phyloP scores from a whole-genome alignment of 2,797 vertebrate species.

The Coranthus polyacanthus region DNA sequence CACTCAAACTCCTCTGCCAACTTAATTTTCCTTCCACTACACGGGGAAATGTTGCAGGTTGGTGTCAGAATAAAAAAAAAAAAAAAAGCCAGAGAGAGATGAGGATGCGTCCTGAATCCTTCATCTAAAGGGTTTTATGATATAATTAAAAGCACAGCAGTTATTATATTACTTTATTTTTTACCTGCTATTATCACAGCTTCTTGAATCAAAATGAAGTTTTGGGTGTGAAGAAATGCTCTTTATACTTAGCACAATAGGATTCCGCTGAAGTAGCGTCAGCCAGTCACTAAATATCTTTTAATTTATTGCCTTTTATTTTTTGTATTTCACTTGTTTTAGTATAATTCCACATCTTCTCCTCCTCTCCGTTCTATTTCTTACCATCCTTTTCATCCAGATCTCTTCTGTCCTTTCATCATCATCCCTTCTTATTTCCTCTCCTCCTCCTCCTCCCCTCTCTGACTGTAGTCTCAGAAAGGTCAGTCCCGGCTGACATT shows the following conservation, averaged over 20 bases:
- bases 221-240: neutral
- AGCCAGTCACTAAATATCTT: neutral
- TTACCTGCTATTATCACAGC: conserved; percentile 9
- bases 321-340: neutral
- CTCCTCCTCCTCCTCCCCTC: conserved; percentile 45
- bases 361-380: conserved; percentile 33
- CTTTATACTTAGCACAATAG: too few species aligned
- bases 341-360: conserved; percentile 27
- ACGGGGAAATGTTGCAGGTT: conserved; percentile 33
- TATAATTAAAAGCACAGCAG: conserved; percentile 15
- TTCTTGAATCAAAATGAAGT: neutral
- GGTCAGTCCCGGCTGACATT: conserved; percentile 84
- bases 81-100: conserved; percentile 11
- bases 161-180: conserved; percentile 5
- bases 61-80: conserved; percentile 36
- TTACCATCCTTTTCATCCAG: conserved; percentile 35
- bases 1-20: conserved; percentile 53
- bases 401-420: conserved; percentile 48
- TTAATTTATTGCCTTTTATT: conserved; percentile 4
- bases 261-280: neutral
- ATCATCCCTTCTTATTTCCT: conserved; percentile 62
- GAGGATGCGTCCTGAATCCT: conserved; percentile 18
- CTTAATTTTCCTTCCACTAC: conserved; percentile 49
- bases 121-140: conserved; percentile 15
- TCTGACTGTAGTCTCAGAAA: conserved; percentile 72